A percentile compares a stretch with the other conserved stretches of the same genome.
phyloP scores from a whole-genome alignment of 2,888 invertebrate species.

The Suillia variegata region DNA sequence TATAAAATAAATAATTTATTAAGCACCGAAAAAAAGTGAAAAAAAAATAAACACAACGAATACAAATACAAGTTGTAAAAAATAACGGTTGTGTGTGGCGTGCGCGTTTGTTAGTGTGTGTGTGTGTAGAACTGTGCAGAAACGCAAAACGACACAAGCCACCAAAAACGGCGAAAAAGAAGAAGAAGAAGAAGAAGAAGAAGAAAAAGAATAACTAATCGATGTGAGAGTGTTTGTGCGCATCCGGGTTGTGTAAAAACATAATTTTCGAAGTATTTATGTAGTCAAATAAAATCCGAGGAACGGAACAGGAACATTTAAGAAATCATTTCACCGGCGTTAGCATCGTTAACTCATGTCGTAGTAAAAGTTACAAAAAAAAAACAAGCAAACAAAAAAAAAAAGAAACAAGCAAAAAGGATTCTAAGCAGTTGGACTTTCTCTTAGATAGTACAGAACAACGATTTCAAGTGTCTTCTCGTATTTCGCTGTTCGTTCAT shows the following conservation, averaged over 20 bases:
- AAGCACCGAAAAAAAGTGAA: conserved; percentile 9
- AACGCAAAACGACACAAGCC: neutral
- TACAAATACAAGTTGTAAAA: no score
- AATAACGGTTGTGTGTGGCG: no score
- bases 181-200: conserved; percentile 16
- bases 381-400: neutral
- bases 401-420: neutral
- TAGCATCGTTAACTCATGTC: neutral
- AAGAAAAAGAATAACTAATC: conserved; percentile 14
- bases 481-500: neutral
- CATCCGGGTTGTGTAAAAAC: conserved; percentile 17
- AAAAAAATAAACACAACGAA: conserved; percentile 1
- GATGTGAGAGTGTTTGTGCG: conserved; percentile 11
- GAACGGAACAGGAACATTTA: no score
- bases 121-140: neutral
- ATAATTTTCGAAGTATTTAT: neutral
- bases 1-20: neutral
- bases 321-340: no score
- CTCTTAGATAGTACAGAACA: conserved; percentile 8
- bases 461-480: conserved; percentile 33
- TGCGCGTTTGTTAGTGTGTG: neutral
- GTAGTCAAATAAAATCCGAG: neutral
- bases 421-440: neutral
- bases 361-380: no score
- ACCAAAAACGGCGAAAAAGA: neutral